Base-by-base conservation (phyloP, 2,888 invertebrate species). In the Drosophila melanocephala region DNA sequence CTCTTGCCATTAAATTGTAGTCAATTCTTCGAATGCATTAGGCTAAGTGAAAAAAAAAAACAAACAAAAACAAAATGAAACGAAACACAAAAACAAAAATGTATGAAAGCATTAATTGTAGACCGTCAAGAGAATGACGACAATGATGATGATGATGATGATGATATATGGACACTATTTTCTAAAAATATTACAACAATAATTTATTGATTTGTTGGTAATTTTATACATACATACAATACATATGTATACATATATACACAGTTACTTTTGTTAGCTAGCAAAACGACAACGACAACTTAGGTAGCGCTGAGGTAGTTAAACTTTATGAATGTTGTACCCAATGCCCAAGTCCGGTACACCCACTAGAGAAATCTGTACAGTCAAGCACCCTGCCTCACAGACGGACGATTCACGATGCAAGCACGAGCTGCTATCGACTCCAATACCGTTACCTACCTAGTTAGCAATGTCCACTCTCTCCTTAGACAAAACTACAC, bases 101-200 rank as follows among this genome's bases (percentile, higher is more conserved):
- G 51, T 58, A 75, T n/a, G 53, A 64, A 73, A 61, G 53, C 69
- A 57, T 63, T 44, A 72, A 33, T 60, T 77, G 60, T 62, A 80
- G 58, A 67, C 42, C 62, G 56, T 75, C 60, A 28, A 30, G 16
- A 42, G 39, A 32, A 52, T 19, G 47, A 44, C n/a, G 53, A 69
- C 44, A 56, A 69, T 22, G 56, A 68, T 39, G 56, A 68, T 39
- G 52, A 65, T 26, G 47, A 72, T 28, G 60, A 75, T 68, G 79
- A 81, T 87, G 77, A 86, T 90, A 86, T 90, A 90, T 86, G 86
- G 90, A 86, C 89, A 86, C 86, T 86, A 86, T 86, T 86, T 86
- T 86, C 86, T 86, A 87, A 83, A 88, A 85, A 83, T 86, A 86
- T 90, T 90, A 86, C 88, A 86, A 90, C 88, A 86, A 86, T 90